Evolutionary conservation across 1,140 invertebrate genomes (phyloP).

Genomic region (Galleria mellonella): DNA sequence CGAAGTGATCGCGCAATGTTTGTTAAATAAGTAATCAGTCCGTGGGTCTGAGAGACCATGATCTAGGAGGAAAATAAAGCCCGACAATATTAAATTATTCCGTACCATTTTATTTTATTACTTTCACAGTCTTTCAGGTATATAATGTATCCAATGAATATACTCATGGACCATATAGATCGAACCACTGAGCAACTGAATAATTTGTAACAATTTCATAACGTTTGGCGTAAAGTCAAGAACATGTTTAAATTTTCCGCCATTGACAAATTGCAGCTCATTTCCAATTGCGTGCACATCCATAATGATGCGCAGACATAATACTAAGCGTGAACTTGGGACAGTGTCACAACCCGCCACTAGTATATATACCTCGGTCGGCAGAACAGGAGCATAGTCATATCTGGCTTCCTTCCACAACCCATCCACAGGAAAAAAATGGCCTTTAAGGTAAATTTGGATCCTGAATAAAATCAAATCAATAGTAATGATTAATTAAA

Average conservation of each 20-base stretch:
- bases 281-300: slow-evolving; percentile 64
- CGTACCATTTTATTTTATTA: too few species aligned
- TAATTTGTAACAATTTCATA: slow-evolving; percentile 40
- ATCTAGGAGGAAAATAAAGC: too few species aligned
- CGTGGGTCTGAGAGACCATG: too few species aligned
- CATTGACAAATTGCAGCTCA: slow-evolving; percentile 65
- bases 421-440: slow-evolving; percentile 41
- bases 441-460: slow-evolving; percentile 55
- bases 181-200: not conserved
- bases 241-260: slow-evolving; percentile 54
- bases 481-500: not conserved
- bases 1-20: too few species aligned
- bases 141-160: too few species aligned
- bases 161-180: too few species aligned
- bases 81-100: too few species aligned
- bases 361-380: slow-evolving; percentile 53
- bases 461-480: not conserved
- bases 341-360: slow-evolving; percentile 46
- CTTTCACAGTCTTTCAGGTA: too few species aligned
- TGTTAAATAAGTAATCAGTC: too few species aligned
- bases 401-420: slow-evolving; percentile 39
- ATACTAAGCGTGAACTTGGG: slow-evolving; percentile 61
- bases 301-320: slow-evolving; percentile 47
- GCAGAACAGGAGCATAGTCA: slow-evolving; percentile 48
- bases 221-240: slow-evolving; percentile 61